Percentiles rank a stretch among this genome's conserved stretches.
These are phyloP conservation scores for Epizoanthus illoricatus DNA, from an alignment of 92 coral and sea anemone genomes.

Conservation along the genomic window DNA sequence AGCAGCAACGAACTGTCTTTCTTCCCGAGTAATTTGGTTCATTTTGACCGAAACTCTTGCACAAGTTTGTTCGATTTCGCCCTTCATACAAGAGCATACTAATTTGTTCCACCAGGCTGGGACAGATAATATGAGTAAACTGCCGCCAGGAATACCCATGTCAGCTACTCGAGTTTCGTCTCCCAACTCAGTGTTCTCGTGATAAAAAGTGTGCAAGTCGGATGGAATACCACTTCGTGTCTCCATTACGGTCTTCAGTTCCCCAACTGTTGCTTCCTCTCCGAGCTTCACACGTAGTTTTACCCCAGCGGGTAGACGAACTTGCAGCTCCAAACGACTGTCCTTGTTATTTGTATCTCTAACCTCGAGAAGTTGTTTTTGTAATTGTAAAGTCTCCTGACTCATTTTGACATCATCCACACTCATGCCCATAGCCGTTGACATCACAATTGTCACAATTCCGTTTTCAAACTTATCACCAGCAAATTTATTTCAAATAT, in stretches of 20 bases:
- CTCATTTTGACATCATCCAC: no score
- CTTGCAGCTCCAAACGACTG: conserved; percentile 14
- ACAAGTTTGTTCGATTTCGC: conserved; percentile 54
- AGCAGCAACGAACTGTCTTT: conserved; percentile 59
- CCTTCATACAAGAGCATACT: conserved; percentile 49
- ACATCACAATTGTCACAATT: no score
- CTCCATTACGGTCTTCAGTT: conserved; percentile 49
- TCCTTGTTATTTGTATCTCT: conserved; percentile 2
- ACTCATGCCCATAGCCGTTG: neutral
- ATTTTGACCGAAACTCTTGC: conserved; percentile 52
- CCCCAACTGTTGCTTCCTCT: conserved; percentile 32
- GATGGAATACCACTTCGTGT: conserved; percentile 53
- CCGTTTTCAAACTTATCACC: no score
- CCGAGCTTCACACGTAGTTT: conserved; percentile 15
- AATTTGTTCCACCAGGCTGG: conserved; percentile 57
- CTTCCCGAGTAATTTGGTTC: conserved; percentile 58
- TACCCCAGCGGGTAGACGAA: conserved; percentile 37
- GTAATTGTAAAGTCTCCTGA: no score
- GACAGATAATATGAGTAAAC: conserved; percentile 37
- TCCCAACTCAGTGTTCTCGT: conserved; percentile 27
- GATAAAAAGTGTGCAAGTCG: conserved; percentile 46
- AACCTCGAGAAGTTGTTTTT: neutral
- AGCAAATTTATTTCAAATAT: no score
- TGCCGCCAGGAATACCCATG: conserved; percentile 9
- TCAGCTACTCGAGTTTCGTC: conserved; percentile 53